These are phyloP conservation scores for Limnephilus lunatus DNA, from an alignment of 2,888 invertebrate species.

Conservation along the genomic window DNA sequence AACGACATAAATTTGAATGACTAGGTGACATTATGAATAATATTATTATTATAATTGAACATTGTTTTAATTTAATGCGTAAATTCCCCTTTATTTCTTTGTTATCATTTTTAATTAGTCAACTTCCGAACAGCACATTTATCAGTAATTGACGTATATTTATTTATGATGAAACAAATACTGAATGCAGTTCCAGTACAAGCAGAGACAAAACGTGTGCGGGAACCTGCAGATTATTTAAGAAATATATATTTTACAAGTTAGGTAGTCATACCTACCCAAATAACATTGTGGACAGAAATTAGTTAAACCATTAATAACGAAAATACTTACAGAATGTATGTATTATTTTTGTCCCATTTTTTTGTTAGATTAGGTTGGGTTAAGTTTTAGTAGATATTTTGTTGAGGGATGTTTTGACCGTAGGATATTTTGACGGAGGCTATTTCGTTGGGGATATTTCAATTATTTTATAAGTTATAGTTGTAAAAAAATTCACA, in stretches of 20 bases:
- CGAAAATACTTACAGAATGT: too few species aligned
- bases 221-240: not conserved
- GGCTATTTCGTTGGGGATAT: too few species aligned
- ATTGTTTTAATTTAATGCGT: not conserved
- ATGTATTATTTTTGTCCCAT: too few species aligned
- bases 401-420: too few species aligned
- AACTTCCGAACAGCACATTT: not conserved
- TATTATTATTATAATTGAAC: not conserved
- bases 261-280: too few species aligned
- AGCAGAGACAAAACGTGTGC: not conserved
- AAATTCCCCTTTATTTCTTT: not conserved
- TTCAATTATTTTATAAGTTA: too few species aligned
- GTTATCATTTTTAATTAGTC: conserved; percentile 21
- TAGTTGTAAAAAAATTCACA: too few species aligned
- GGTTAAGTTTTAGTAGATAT: too few species aligned
- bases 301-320: too few species aligned
- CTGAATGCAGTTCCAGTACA: not conserved
- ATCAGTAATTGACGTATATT: not conserved
- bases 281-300: too few species aligned
- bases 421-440: too few species aligned
- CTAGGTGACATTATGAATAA: not conserved
- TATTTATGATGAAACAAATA: conserved; percentile 5
- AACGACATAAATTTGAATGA: not conserved
- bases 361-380: too few species aligned
- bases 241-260: not conserved